Evolutionary conservation across 2,888 invertebrate genomes (phyloP).

Genomic region (Trileptium ribeirensis): DNA sequence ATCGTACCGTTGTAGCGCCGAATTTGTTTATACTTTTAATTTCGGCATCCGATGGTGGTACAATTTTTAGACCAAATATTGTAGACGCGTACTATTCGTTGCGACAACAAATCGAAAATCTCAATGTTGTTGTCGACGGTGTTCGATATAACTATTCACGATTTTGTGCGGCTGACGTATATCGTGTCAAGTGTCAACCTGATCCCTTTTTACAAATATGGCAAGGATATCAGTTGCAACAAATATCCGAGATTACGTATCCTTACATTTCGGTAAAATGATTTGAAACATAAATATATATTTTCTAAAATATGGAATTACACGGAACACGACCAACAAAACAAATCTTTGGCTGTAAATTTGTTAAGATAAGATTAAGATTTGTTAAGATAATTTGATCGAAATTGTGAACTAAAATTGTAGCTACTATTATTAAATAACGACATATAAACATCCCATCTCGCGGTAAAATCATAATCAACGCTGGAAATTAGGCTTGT

Average conservation of each 20-base stretch:
- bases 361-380: no score
- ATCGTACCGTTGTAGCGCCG: constrained; percentile 75
- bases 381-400: no score
- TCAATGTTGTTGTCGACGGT: constrained; percentile 63
- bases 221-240: constrained; percentile 42
- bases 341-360: no score
- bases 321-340: no score
- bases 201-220: constrained; percentile 38
- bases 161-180: neutral
- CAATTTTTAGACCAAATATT: constrained; percentile 68
- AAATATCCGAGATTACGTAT: neutral
- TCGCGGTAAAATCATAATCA: no score
- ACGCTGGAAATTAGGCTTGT: no score
- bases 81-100: constrained; percentile 70
- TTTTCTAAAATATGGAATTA: no score
- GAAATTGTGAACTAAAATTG: no score
- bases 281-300: no score
- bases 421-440: no score
- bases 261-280: constrained; percentile 13
- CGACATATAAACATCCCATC: no score
- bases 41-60: constrained; percentile 69
- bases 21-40: constrained; percentile 68
- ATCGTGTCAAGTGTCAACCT: constrained; percentile 41
- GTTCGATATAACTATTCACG: constrained; percentile 34
- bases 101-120: constrained; percentile 70